These are phyloP conservation scores for Podargus strigoides DNA, from an alignment of 2,797 vertebrate species.

Conservation along the genomic window DNA sequence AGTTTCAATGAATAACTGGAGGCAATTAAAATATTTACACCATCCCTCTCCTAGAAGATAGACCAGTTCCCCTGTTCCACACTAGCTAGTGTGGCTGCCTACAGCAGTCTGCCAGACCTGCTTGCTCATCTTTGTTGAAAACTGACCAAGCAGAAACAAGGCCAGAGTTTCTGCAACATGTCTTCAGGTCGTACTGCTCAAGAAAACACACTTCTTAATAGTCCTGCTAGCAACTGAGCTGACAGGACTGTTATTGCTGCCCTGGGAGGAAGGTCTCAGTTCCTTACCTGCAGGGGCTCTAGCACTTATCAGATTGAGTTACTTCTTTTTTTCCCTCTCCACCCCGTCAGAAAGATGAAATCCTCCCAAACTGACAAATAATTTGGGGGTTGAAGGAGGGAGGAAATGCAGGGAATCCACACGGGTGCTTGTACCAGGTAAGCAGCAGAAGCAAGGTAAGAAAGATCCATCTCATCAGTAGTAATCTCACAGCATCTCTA, in stretches of 20 bases:
- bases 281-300: neutral
- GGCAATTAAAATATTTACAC: neutral
- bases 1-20: neutral
- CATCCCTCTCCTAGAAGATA: neutral
- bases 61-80: neutral
- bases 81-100: neutral
- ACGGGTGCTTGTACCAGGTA: neutral
- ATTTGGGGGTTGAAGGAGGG: neutral
- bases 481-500: neutral
- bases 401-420: neutral
- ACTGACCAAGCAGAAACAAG: neutral
- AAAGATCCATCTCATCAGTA: neutral
- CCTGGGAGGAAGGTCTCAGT: neutral
- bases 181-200: neutral
- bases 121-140: neutral
- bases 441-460: neutral
- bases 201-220: neutral
- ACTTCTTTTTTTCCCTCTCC: accelerated
- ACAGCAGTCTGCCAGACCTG: neutral
- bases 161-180: neutral
- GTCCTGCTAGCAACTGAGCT: neutral
- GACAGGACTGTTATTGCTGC: neutral
- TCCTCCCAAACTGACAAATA: neutral
- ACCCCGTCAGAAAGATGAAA: neutral
- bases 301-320: neutral